Conservation (phyloP, 2,797 vertebrate species). For the Tangara arthus region DNA sequence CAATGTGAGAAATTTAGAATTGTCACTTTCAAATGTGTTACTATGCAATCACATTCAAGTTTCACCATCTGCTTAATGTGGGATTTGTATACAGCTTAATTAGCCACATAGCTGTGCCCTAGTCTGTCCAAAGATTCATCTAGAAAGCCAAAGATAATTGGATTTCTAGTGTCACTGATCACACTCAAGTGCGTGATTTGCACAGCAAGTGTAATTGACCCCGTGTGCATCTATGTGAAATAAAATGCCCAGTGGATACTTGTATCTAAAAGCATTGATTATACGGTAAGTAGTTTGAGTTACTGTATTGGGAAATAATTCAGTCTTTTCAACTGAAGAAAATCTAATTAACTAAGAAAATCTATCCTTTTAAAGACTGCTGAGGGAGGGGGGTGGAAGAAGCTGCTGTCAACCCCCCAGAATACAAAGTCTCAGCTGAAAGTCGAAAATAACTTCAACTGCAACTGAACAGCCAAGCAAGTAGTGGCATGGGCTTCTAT, state of each 20-base stretch:
- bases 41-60: constrained; percentile 44
- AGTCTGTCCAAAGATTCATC: background rate
- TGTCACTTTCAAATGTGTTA: constrained; percentile 46
- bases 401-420: background rate
- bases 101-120: background rate
- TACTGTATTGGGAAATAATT: background rate
- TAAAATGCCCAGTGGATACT: background rate
- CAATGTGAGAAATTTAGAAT: constrained; percentile 35
- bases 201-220: background rate
- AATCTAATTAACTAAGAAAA: background rate
- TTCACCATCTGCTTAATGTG: constrained; percentile 55
- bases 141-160: background rate
- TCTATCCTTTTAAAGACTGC: background rate
- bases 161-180: background rate
- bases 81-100: constrained; percentile 16
- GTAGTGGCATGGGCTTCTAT: background rate
- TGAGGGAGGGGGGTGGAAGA: background rate
- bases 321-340: background rate
- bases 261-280: background rate
- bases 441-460: background rate
- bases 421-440: background rate
- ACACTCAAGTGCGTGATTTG: background rate
- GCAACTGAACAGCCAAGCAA: background rate
- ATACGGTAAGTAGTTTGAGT: background rate
- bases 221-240: background rate